These are phyloP conservation scores for Kuschelorhynchus macadamiae DNA, from an alignment of 2,888 invertebrate genomes.

Conservation along the genomic window DNA sequence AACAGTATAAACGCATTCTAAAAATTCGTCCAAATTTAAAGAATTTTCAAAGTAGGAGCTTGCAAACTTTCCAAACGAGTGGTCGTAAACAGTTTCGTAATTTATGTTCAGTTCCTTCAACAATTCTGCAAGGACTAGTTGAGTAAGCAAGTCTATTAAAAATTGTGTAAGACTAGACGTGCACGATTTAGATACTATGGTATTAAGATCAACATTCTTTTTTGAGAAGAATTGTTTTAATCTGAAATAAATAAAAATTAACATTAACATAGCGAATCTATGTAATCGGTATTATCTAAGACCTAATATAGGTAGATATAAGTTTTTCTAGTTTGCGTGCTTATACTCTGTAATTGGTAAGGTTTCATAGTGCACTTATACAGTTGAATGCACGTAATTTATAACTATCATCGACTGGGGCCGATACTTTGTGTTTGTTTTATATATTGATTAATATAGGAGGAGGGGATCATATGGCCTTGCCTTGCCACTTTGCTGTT, in stretches of 20 bases:
- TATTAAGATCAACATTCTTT: conserved; percentile 25
- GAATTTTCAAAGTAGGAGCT: conserved; percentile 93
- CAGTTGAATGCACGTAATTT: no score
- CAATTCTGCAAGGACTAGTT: conserved; percentile 68
- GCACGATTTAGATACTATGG: conserved; percentile 9
- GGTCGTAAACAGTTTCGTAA: conserved; percentile 69
- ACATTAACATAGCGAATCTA: no score
- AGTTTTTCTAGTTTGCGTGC: no score
- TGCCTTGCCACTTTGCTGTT: no score
- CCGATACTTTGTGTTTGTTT: no score
- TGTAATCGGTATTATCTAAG: no score
- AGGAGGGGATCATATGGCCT: no score
- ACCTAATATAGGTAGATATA: no score
- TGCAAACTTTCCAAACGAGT: conserved; percentile 91
- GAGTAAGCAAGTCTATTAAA: conserved; percentile 71
- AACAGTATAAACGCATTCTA: conserved; percentile 68
- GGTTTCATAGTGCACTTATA: no score
- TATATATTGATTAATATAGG: no score
- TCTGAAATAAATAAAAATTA: conserved; percentile 66
- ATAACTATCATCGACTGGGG: no score
- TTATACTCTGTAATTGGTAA: no score
- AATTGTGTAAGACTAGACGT: conserved; percentile 25
- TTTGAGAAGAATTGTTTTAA: conserved; percentile 2
- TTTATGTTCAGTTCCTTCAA: conserved; percentile 69
- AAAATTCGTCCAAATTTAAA: conserved; percentile 85